Evolutionary conservation across 2,888 invertebrate species (phyloP), one percentile per base, ranked within the genome.

Genomic region (Saturnia pavonia): DNA sequence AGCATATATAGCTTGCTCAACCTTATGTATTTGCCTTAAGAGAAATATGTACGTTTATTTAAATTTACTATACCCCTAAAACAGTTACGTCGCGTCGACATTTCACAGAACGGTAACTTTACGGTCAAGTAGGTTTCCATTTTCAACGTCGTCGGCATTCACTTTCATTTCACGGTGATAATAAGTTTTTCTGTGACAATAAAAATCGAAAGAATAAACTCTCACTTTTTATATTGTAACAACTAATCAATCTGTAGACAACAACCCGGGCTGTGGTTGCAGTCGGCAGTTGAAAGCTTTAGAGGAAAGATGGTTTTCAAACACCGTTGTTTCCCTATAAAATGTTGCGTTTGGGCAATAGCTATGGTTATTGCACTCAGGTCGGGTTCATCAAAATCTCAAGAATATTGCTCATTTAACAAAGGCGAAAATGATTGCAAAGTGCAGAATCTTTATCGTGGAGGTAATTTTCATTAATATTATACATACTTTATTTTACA

Each of bases 111-210:
- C n/a, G 22, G 54, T 54, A 54, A 60, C 27, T 60, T 75, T 76
- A 80, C 81, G 77, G 79, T 80, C 75, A 78, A 73, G 74, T 67
- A 75, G 79, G 74, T 82, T 81, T 80, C 82, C 80, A 81, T 81
- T 81, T 80, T 76, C 76, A 76, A 75, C 75, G 1, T 3, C 34
- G 73, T 76, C 71, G 77, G 72, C 74, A 73, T 79, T 77, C 81
- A 83, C 91, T 90, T 91, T 91, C 89, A 90, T 91, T 90, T 90
- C 84, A 90, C 89, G 89, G 82, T 84, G 57, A 74, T 73, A 81
- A 82, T 85, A 78, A 80, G 77, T 85, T 85, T 84, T 85, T 86
- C 85, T 81, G 78, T 84, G 82, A 81, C 79, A 80, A 81, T 77
- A 78, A 77, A 81, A 84, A 60, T 14, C 27, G 57, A 14, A 27